These are phyloP conservation scores for Callinectes sapidus DNA, from an alignment of 2,888 invertebrate genomes.

Conservation along the genomic window DNA sequence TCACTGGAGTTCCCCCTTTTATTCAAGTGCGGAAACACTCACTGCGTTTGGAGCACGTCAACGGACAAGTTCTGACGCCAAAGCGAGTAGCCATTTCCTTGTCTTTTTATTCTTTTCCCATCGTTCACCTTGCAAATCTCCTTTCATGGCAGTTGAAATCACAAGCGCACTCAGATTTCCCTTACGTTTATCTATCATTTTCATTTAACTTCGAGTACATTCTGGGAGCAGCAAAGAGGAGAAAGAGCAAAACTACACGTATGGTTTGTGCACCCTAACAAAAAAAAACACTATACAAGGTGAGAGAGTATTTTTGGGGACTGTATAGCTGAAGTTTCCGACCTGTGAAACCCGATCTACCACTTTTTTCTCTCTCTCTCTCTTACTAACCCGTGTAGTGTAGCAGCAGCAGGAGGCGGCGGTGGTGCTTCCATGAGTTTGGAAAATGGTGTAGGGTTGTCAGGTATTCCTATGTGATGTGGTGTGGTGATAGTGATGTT, in stretches of 20 bases:
- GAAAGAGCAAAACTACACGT: not conserved
- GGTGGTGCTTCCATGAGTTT: no score
- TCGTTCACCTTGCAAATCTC: not conserved
- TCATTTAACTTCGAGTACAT: not conserved
- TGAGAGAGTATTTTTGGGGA: not conserved
- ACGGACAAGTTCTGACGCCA: not conserved
- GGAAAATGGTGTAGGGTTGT: no score
- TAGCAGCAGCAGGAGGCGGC: no score
- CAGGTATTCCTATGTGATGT: no score
- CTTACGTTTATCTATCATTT: not conserved
- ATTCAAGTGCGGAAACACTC: not conserved
- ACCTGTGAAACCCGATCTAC: not conserved
- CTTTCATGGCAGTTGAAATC: not conserved
- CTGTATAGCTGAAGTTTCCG: not conserved
- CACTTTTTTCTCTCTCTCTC: no score
- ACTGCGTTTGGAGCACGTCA: not conserved
- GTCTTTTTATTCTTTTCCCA: not conserved
- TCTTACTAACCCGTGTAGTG: no score
- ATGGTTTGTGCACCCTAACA: not conserved
- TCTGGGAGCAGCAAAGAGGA: not conserved
- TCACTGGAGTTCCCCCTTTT: not conserved
- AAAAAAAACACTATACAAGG: not conserved
- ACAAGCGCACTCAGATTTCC: not conserved
- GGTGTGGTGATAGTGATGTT: no score
- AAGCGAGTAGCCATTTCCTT: not conserved